A percentile compares a stretch with the other conserved stretches of the same genome.
Evolutionary conservation across 2,113 vertebrate species (phyloP).

Genomic region (Lophochroa leadbeateri): DNA sequence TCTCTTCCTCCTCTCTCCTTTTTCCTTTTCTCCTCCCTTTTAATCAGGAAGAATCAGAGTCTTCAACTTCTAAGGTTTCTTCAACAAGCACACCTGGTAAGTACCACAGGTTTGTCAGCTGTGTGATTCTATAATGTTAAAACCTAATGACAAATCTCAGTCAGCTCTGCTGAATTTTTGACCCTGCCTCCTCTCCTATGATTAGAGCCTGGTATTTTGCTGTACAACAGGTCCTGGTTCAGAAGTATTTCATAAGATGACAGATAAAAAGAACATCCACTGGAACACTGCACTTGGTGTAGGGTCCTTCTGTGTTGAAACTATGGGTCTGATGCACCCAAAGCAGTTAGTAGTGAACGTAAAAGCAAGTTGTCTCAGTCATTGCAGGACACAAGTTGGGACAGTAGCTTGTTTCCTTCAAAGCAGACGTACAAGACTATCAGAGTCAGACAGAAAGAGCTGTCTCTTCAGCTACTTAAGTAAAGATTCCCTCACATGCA

Average conservation of each 20-base stretch:
- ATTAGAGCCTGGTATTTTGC: not conserved
- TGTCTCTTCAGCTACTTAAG: not conserved
- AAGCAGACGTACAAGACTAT: no score
- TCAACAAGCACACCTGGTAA: slow-evolving; percentile 96
- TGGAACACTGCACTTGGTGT: not conserved
- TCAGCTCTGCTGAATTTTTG: not conserved
- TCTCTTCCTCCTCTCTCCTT: not conserved
- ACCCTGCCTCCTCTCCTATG: not conserved
- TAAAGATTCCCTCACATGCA: not conserved
- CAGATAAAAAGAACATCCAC: not conserved
- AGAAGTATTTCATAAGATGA: not conserved
- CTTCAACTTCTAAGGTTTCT: slow-evolving; percentile 85
- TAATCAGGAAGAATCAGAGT: slow-evolving; percentile 90
- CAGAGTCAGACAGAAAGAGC: not conserved
- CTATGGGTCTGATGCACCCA: not conserved
- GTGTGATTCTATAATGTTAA: not conserved
- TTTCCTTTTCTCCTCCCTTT: not conserved
- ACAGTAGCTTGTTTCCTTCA: not conserved
- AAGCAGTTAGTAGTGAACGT: not conserved
- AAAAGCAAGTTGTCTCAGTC: not conserved
- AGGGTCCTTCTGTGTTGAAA: not conserved
- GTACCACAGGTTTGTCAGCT: slow-evolving; percentile 33
- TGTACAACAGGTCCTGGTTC: not conserved
- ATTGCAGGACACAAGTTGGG: not conserved
- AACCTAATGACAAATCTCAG: not conserved